A percentile compares a stretch with the other conserved stretches of the same genome.
These are phyloP conservation scores for Drosophila anomelani DNA, from an alignment of 2,888 invertebrate genomes.

Conservation along the genomic window DNA sequence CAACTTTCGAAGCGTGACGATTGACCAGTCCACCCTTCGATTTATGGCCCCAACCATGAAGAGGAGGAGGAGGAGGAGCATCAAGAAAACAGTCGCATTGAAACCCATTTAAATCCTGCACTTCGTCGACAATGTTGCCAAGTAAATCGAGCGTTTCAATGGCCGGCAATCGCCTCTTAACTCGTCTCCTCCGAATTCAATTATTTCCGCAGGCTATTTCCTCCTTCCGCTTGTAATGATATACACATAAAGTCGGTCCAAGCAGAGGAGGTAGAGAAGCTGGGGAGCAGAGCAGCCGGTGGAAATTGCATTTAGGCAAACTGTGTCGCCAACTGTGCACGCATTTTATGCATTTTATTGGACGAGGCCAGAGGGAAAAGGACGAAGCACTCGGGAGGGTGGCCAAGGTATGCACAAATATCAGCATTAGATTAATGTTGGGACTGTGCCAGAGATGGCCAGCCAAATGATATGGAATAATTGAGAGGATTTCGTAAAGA, in stretches of 20 bases:
- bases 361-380: conserved; percentile 5
- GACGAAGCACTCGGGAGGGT: conserved; percentile 13
- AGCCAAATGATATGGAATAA: conserved; percentile 39
- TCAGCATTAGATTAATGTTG: conserved; percentile 37
- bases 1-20: conserved; percentile 55
- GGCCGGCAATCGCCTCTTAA: conserved; percentile 68
- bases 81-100: not conserved
- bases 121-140: conserved; percentile 63
- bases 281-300: conserved; percentile 2
- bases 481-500: not conserved
- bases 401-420: conserved; percentile 30
- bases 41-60: conserved; percentile 56
- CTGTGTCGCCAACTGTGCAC: conserved; percentile 67
- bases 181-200: conserved; percentile 78
- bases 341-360: conserved; percentile 71
- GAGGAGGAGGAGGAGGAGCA: conserved; percentile 1
- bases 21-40: conserved; percentile 45
- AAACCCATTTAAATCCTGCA: conserved; percentile 29
- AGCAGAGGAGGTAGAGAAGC: not conserved
- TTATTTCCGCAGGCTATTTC: conserved; percentile 76
- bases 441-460: conserved; percentile 10
- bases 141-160: conserved; percentile 71
- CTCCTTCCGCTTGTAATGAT: conserved; percentile 46
- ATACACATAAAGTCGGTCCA: conserved; percentile 37
- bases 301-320: conserved; percentile 75